Base-by-base conservation (phyloP, 2,113 vertebrate species). In the Melanerpes formicivorus region DNA sequence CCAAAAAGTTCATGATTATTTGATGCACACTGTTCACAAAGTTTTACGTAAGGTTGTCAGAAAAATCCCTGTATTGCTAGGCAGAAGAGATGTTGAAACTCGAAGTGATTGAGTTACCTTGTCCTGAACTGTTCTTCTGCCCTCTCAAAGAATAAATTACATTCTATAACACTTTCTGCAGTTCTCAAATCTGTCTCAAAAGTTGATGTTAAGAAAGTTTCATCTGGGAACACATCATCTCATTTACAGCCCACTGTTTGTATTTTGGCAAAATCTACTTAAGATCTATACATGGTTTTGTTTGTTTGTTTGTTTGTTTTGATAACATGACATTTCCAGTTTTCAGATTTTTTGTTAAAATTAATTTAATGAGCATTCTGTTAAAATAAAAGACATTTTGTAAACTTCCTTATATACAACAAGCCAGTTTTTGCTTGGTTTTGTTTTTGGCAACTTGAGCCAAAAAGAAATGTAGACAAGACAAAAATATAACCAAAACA, bases 291-390 rank as follows among this genome's bases (percentile, higher is more conserved):
- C 14, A 52, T 26, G 7, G 22, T 52, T 52, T 22, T 19, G 50
- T 52, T 52, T 23, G 44, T 27, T 75, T 46, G 7, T 46, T 46
- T 18, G 46, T 18, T 46, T 46, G 46, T 46, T 46, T 44, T 18
- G 0, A 19, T 59, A 13, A 55, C 5, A 42, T 37, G 15, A 27
- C 16, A 40, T 5, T 3, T 52, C 3, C 52, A 0, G 2, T 50
- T 67, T 26, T 10, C 21, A 17, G 37, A 63, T 13, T 32, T 83
- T 54, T 56, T 66, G 2, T 40, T 80, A 80, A 18, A 23, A 52
- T 52, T 12, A 52, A 52, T 23, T 23, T 3, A 5, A 40, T 10
- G 4, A 23, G 10, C 16, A n/a, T 91, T 64, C 11, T 13, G 26
- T 58, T 75, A 29, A 74, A 34, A 63, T 42, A 6, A 67, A 60